Evolutionary conservation across 1,140 invertebrate genomes (phyloP).

Genomic region (Phymastichus coffea): DNA sequence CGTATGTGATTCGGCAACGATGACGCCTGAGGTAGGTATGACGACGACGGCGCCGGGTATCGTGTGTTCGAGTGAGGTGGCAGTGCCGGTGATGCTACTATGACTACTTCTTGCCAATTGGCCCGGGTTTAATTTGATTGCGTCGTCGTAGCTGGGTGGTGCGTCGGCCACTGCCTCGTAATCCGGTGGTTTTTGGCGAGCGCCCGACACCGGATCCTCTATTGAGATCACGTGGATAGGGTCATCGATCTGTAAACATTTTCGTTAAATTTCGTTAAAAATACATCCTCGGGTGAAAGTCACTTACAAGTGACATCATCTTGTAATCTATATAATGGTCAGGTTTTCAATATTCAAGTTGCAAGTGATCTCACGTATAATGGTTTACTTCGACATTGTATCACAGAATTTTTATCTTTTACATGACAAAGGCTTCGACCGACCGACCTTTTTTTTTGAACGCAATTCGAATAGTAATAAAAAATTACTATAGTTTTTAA

Average conservation of each 20-base stretch:
- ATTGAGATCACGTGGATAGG: slow-evolving; percentile 67
- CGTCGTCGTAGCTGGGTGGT: slow-evolving; percentile 72
- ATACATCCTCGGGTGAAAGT: no score
- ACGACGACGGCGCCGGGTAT: slow-evolving; percentile 38
- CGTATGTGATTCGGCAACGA: slow-evolving; percentile 35
- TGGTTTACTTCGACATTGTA: no score
- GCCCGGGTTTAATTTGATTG: slow-evolving; percentile 69
- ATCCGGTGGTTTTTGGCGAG: slow-evolving; percentile 70
- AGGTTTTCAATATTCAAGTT: no score
- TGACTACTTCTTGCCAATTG: slow-evolving; percentile 44
- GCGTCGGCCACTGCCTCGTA: slow-evolving; percentile 69
- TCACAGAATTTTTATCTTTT: no score
- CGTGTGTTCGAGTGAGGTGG: slow-evolving; percentile 31
- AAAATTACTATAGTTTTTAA: no score
- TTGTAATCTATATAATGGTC: no score
- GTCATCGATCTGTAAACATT: slow-evolving; percentile 63
- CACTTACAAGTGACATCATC: no score
- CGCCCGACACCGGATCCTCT: slow-evolving; percentile 49
- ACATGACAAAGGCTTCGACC: no score
- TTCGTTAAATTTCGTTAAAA: no score
- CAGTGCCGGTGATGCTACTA: slow-evolving; percentile 29
- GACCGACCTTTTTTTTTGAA: no score
- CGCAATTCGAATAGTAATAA: no score
- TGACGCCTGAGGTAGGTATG: slow-evolving; percentile 31
- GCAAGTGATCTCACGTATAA: no score